Evolutionary conservation across 2,113 vertebrate species (phyloP).

Genomic region (Plectropomus leopardus): DNA sequence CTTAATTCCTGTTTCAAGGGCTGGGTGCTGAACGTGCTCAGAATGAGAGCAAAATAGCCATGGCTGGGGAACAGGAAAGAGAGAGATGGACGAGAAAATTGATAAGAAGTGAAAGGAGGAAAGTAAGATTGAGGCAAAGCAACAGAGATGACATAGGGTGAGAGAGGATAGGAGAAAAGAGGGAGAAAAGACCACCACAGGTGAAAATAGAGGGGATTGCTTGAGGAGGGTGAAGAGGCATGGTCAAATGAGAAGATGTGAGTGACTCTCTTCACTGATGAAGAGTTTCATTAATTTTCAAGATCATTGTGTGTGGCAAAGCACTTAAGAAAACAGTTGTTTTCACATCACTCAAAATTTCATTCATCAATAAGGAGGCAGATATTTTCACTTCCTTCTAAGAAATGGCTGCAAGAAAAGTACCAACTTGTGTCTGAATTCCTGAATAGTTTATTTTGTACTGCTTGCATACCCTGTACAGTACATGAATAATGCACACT

Average conservation of each 20-base stretch:
- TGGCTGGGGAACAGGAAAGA: background rate
- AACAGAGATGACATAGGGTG: background rate
- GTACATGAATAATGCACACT: constrained; percentile 50
- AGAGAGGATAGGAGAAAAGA: constrained; percentile 10
- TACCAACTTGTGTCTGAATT: background rate
- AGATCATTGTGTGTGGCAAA: background rate
- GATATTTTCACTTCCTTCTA: background rate
- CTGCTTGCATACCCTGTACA: background rate
- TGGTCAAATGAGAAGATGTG: constrained; percentile 26
- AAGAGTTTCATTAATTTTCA: constrained; percentile 21
- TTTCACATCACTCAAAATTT: constrained; percentile 16
- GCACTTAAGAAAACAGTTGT: background rate
- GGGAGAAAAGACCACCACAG: constrained; percentile 11
- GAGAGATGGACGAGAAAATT: background rate
- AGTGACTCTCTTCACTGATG: constrained; percentile 11
- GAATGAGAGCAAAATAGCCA: constrained; percentile 58
- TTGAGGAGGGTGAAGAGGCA: constrained; percentile 34
- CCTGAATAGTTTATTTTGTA: constrained; percentile 10
- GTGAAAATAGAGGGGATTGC: constrained; percentile 27
- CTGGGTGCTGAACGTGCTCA: constrained; percentile 62
- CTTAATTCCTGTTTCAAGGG: constrained; percentile 41
- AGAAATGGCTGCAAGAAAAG: constrained; percentile 4
- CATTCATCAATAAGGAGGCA: background rate
- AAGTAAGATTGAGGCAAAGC: constrained; percentile 15
- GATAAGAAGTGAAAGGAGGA: constrained; percentile 6